Percentiles rank a stretch among this genome's conserved stretches.
Evolutionary conservation across 2,113 vertebrate species (phyloP).

Genomic region (Mustela nigripes): DNA sequence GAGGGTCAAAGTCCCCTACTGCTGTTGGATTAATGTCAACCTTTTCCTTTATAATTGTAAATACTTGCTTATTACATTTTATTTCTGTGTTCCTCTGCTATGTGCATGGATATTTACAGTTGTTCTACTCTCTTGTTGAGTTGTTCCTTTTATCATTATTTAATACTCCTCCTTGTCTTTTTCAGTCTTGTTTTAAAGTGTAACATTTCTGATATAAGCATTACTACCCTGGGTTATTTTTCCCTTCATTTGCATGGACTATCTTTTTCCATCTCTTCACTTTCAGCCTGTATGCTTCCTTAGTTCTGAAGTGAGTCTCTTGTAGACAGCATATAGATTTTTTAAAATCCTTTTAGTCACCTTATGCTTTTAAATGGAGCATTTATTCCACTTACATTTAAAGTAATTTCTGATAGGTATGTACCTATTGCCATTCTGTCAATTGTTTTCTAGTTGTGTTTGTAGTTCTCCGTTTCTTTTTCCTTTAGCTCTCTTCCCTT

Average conservation of each 20-base stretch:
- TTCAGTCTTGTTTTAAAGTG: not conserved
- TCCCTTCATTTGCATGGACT: not conserved
- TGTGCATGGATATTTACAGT: not conserved
- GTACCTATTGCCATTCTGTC: not conserved
- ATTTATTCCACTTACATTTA: not conserved
- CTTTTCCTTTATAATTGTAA: not conserved
- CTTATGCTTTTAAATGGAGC: not conserved
- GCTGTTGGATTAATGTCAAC: not conserved
- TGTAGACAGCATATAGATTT: not conserved
- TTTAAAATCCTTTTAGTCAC: not conserved
- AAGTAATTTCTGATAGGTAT: not conserved
- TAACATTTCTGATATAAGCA: not conserved
- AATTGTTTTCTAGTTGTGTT: not conserved
- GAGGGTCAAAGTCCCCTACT: not conserved
- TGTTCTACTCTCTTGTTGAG: not conserved
- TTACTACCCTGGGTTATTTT: not conserved
- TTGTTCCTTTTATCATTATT: not conserved
- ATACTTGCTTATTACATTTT: not conserved
- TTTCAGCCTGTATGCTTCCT: not conserved
- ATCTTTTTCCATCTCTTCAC: not conserved
- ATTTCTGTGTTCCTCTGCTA: not conserved
- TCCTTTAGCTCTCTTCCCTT: not conserved
- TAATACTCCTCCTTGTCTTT: not conserved
- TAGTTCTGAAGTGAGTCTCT: not conserved
- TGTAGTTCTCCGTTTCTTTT: not conserved